Base-by-base conservation (phyloP, 1,140 invertebrate species). In the Ganaspis sp. region DNA sequence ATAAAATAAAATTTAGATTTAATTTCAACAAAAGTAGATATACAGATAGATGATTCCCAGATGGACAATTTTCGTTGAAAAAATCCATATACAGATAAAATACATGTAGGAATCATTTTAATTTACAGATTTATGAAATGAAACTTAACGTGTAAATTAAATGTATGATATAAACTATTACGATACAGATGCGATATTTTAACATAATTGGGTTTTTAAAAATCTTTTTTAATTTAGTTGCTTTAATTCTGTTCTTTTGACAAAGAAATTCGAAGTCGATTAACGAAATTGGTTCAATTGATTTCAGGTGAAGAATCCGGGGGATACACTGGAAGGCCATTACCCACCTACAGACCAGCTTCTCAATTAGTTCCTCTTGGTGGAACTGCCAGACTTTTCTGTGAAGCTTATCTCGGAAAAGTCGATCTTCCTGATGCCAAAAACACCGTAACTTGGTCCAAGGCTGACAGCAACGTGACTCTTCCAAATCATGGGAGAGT, bases 361-460 rank as follows among this genome's bases (percentile, higher is more conserved):
- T 88, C 90, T 21, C 90, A 92, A 73, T 85, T 91, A 74, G 91
- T 91, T 11, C 83, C 86, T 49, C 88, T 94, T 49, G 94, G 94
- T 8, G 92, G 92, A 69, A 87, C 91, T 9, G 91, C 94, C 11
- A 91, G 95, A 77, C 89, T 96, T 26, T 95, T 94, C 89, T 95
- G 95, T 89, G 95, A 96, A 89, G 95, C 94, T 74, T 95, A 95
- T 86, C 93, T 95, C 64, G 95, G 95, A 92, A 92, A 93, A 90
- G 93, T 94, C n/a, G 92, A 94, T 83, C 87, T 95, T 38, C 94
- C 94, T n/a, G 94, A 95, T 85, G 94, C 94, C 34, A 92, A 91
- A 29, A 94, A 93, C 83, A 94, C 94, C 73, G 93, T 94, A 23
- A 92, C 91, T 6, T 95, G 94, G 94, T 89, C 87, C 58, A 93